Evolutionary conservation across 2,888 invertebrate species (phyloP).

Genomic region (Exocentrus adspersus): DNA sequence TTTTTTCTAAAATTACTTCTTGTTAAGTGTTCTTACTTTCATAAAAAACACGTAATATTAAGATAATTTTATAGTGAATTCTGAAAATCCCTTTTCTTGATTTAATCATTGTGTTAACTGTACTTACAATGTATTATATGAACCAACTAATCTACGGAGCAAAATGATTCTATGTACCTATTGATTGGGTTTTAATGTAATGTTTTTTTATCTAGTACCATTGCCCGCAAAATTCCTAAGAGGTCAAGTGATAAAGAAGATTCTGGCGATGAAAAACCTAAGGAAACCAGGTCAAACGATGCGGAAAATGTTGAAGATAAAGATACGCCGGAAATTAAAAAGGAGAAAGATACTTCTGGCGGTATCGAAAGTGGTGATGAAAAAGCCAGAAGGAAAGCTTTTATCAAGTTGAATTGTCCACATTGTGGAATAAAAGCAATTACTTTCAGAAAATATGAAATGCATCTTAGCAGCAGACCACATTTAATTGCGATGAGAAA

Average conservation of each 20-base stretch:
- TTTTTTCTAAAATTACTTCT: too few species aligned
- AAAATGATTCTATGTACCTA: too few species aligned
- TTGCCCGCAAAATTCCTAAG: conserved; percentile 46
- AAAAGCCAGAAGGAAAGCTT: conserved; percentile 65
- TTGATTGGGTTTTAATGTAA: too few species aligned
- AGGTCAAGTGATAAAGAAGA: conserved; percentile 42
- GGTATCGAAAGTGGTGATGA: conserved; percentile 50
- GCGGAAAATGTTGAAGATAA: conserved; percentile 50
- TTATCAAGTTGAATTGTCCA: conserved; percentile 79
- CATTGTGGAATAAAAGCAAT: conserved; percentile 80
- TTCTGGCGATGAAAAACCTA: conserved; percentile 57
- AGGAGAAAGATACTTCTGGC: conserved; percentile 52
- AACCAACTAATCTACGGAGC: too few species aligned
- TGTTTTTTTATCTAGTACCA: conserved; percentile 48
- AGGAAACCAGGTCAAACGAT: conserved; percentile 63
- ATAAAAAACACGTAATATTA: too few species aligned
- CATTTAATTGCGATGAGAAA: conserved; percentile 80
- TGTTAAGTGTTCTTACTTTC: too few species aligned
- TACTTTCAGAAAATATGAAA: conserved; percentile 79
- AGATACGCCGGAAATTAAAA: conserved; percentile 40
- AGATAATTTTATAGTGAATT: too few species aligned
- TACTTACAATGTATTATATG: too few species aligned
- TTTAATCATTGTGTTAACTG: too few species aligned
- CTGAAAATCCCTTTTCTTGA: too few species aligned
- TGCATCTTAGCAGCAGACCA: conserved; percentile 76